A percentile compares a stretch with the other conserved stretches of the same genome.
Evolutionary conservation across 2,888 invertebrate species (phyloP).

Genomic region (Pollenia griseotomentosa): DNA sequence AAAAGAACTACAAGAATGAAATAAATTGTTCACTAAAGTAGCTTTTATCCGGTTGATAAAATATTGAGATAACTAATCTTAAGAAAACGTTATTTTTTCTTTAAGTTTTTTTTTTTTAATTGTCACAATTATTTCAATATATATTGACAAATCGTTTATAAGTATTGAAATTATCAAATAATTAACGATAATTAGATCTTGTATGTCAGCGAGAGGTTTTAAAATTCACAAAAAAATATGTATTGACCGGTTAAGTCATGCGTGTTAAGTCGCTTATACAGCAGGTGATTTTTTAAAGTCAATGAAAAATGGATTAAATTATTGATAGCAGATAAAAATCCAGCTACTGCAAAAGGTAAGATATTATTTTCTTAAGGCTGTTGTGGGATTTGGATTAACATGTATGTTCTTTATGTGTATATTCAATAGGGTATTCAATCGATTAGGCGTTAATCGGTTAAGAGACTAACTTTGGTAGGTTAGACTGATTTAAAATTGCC

Average conservation of each 20-base stretch:
- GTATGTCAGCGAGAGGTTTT: background rate
- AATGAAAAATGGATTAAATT: slow-evolving; percentile 3
- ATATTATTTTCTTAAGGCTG: too few relatives aligned
- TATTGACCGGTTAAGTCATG: background rate
- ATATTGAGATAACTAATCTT: slow-evolving; percentile 56
- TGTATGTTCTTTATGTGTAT: too few relatives aligned
- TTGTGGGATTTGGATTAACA: too few relatives aligned
- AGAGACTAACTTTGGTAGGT: too few relatives aligned
- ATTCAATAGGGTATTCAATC: too few relatives aligned
- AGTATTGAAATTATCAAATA: slow-evolving; percentile 17
- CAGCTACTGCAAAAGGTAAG: too few relatives aligned
- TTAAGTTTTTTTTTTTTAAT: background rate
- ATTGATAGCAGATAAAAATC: background rate
- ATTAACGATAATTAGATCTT: slow-evolving; percentile 43
- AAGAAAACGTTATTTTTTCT: background rate
- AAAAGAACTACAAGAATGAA: background rate
- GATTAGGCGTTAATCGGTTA: too few relatives aligned
- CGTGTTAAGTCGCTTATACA: background rate
- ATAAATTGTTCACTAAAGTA: slow-evolving; percentile 32
- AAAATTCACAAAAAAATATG: background rate
- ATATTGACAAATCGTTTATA: background rate
- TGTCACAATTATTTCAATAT: slow-evolving; percentile 4
- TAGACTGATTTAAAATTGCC: too few relatives aligned
- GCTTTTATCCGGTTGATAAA: slow-evolving; percentile 60
- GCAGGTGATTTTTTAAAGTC: slow-evolving; percentile 16